A percentile compares a stretch with the other conserved stretches of the same genome.
These are phyloP conservation scores for Abscondita cerata DNA, from an alignment of 2,888 invertebrate genomes.

Conservation along the genomic window DNA sequence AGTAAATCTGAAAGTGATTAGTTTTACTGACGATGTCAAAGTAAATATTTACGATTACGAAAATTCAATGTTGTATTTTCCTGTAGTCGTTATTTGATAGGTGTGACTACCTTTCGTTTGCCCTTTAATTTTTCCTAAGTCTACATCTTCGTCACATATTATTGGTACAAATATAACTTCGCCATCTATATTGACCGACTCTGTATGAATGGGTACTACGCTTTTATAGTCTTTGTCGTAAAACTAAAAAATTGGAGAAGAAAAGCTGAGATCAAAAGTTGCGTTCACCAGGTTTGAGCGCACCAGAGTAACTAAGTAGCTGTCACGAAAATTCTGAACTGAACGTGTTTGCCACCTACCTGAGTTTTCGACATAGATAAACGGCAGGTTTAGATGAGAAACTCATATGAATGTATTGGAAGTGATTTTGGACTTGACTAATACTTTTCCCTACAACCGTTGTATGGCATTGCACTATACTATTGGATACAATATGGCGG, in stretches of 20 bases:
- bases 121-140: conserved; percentile 67
- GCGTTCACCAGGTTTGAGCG: too few species aligned
- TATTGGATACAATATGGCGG: too few species aligned
- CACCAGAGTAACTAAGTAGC: too few species aligned
- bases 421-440: too few species aligned
- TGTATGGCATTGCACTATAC: too few species aligned
- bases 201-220: conserved; percentile 38
- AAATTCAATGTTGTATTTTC: conserved; percentile 64
- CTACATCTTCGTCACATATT: conserved; percentile 57
- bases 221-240: conserved; percentile 60
- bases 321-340: too few species aligned
- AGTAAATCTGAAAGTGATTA: conserved; percentile 36
- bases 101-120: conserved; percentile 58
- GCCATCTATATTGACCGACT: conserved; percentile 56
- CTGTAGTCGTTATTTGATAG: conserved; percentile 65
- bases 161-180: conserved; percentile 68
- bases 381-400: too few species aligned
- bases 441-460: too few species aligned
- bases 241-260: conserved; percentile 51
- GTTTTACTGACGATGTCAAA: neutral
- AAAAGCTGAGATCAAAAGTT: too few species aligned
- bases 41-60: conserved; percentile 4
- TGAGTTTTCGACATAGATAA: too few species aligned
- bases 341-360: too few species aligned
- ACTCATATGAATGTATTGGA: too few species aligned